Conservation (phyloP, 2,888 invertebrate species). For the Eupithecia dodoneata region DNA sequence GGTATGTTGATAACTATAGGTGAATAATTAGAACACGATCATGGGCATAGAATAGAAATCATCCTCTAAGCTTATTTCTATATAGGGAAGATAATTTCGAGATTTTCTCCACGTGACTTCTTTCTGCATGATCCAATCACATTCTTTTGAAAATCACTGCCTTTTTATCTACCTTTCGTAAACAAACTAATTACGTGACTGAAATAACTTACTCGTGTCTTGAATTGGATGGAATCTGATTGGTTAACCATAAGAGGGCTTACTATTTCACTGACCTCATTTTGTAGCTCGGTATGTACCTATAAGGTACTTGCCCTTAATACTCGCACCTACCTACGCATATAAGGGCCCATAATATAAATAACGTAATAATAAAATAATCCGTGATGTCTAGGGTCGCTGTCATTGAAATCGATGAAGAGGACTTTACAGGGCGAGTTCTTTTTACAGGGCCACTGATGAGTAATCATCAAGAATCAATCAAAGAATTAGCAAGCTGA, state of each 20-base stretch:
- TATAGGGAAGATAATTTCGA: background rate
- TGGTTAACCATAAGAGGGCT: background rate
- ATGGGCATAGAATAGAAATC: background rate
- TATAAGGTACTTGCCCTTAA: too few relatives aligned
- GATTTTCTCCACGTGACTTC: constrained; percentile 10
- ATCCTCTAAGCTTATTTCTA: background rate
- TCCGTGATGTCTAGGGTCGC: too few relatives aligned
- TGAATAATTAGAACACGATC: background rate
- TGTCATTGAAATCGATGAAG: too few relatives aligned
- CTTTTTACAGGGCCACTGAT: too few relatives aligned
- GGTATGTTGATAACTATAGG: background rate
- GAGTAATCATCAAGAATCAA: too few relatives aligned
- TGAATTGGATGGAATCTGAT: background rate
- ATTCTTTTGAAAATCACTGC: constrained; percentile 12
- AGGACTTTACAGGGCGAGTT: too few relatives aligned
- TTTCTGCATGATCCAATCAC: constrained; percentile 1
- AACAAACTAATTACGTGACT: constrained; percentile 13
- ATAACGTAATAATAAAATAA: too few relatives aligned
- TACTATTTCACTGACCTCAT: background rate
- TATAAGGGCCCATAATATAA: too few relatives aligned
- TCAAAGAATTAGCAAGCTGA: too few relatives aligned
- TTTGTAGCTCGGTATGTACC: too few relatives aligned
- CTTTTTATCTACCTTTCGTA: constrained; percentile 3
- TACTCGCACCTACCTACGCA: too few relatives aligned
- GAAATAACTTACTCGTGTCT: background rate